These are phyloP conservation scores for Cololabis saira DNA, from an alignment of 2,113 vertebrate genomes.

Conservation along the genomic window DNA sequence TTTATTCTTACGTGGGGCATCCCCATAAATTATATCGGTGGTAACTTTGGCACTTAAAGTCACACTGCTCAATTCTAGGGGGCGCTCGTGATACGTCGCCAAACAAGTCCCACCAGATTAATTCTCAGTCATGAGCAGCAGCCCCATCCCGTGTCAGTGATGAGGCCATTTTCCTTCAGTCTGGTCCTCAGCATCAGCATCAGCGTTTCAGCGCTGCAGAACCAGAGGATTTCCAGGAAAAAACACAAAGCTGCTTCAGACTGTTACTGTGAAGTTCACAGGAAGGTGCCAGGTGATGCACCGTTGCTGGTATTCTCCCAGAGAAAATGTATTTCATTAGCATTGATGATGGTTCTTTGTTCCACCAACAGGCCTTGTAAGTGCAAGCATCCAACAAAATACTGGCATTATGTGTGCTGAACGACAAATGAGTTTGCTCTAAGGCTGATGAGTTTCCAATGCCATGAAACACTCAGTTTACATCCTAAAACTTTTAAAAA, in stretches of 20 bases:
- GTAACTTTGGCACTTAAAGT: background rate
- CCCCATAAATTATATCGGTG: background rate
- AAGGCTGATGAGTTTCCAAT: too few species aligned
- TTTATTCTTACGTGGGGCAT: background rate
- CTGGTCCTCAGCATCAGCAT: too few species aligned
- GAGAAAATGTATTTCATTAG: background rate
- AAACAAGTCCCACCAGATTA: conserved; percentile 3
- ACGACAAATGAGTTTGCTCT: background rate
- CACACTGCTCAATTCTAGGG: too few species aligned
- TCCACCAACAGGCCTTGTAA: background rate
- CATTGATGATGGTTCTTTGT: background rate
- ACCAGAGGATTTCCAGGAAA: too few species aligned
- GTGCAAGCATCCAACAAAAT: background rate
- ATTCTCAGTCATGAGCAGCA: background rate
- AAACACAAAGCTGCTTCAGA: too few species aligned
- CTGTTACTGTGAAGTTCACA: too few species aligned
- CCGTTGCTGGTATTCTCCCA: background rate
- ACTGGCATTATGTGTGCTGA: background rate
- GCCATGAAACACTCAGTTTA: too few species aligned
- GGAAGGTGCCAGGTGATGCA: conserved; percentile 29
- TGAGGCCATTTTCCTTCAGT: too few species aligned
- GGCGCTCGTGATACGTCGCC: too few species aligned
- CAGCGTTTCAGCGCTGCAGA: too few species aligned
- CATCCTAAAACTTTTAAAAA: too few species aligned
- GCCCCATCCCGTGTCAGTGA: too few species aligned